These are phyloP conservation scores for Exocentrus adspersus DNA, from an alignment of 2,888 invertebrate genomes.

Conservation along the genomic window DNA sequence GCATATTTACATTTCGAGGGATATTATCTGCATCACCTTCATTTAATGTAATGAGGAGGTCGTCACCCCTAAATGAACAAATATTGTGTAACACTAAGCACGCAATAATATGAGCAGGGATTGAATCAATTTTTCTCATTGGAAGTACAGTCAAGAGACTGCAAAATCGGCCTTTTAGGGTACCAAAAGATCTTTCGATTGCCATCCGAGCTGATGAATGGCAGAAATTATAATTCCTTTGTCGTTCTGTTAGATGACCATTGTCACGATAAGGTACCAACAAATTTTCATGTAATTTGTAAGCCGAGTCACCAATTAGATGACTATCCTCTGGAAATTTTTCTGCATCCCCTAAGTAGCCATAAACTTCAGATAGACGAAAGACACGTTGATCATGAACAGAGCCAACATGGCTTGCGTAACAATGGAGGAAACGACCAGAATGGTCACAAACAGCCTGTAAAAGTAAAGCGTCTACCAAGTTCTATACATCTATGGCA, in stretches of 20 bases:
- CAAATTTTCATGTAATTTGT: neutral
- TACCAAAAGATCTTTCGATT: slow-evolving; percentile 2
- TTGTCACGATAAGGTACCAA: neutral
- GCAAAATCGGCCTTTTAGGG: slow-evolving; percentile 1
- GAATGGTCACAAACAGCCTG: neutral
- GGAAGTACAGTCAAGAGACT: slow-evolving; percentile 4
- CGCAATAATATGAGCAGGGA: neutral
- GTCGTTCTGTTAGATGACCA: neutral
- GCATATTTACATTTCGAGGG: too few relatives aligned
- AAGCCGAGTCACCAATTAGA: neutral
- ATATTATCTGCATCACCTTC: neutral
- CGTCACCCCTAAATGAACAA: neutral
- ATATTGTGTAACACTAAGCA: neutral
- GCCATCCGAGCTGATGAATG: slow-evolving; percentile 3
- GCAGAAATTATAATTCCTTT: neutral
- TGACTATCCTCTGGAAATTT: neutral
- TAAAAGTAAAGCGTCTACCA: neutral
- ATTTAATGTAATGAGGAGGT: neutral
- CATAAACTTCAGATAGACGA: neutral
- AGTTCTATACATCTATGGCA: neutral
- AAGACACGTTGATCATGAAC: neutral
- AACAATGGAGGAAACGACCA: neutral
- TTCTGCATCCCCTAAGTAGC: neutral
- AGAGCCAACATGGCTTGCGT: neutral
- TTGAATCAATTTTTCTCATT: neutral